A percentile compares a stretch with the other conserved stretches of the same genome.
phyloP scores from a whole-genome alignment of 2,797 vertebrate genomes.

The Microcaecilia unicolor region DNA sequence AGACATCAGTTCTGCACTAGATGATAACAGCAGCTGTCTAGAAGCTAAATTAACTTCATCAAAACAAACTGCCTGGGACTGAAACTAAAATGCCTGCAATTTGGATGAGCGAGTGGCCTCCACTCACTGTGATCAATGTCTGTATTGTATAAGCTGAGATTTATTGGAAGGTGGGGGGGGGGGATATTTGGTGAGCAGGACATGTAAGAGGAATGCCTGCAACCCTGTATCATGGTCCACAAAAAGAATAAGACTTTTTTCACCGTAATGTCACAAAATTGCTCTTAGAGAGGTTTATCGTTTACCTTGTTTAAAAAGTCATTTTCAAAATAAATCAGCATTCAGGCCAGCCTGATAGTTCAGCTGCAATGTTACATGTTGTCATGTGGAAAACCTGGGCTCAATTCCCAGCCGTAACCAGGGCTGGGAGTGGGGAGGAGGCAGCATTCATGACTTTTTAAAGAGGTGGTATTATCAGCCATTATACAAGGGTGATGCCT shows the following conservation, averaged over 20 bases:
- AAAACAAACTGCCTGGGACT: background rate
- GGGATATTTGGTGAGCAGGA: background rate
- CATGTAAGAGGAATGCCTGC: background rate
- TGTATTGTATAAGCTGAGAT: background rate
- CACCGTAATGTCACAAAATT: rapidly evolving
- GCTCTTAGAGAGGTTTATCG: no score
- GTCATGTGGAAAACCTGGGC: no score
- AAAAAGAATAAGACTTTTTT: background rate
- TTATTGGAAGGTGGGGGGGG: background rate
- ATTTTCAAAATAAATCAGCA: no score
- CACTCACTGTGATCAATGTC: background rate
- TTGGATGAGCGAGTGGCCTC: background rate
- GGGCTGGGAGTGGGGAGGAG: no score
- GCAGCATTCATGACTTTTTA: no score
- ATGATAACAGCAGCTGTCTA: background rate
- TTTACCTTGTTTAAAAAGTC: no score
- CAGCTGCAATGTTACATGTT: no score
- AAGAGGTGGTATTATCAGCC: no score
- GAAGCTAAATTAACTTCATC: background rate
- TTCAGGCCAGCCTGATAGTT: no score
- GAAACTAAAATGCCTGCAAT: background rate
- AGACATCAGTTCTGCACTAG: background rate
- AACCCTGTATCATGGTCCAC: background rate
- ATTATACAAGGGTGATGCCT: no score
- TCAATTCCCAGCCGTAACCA: no score